phyloP scores from a whole-genome alignment of 2,113 vertebrate genomes.

The Perccottus glenii region DNA sequence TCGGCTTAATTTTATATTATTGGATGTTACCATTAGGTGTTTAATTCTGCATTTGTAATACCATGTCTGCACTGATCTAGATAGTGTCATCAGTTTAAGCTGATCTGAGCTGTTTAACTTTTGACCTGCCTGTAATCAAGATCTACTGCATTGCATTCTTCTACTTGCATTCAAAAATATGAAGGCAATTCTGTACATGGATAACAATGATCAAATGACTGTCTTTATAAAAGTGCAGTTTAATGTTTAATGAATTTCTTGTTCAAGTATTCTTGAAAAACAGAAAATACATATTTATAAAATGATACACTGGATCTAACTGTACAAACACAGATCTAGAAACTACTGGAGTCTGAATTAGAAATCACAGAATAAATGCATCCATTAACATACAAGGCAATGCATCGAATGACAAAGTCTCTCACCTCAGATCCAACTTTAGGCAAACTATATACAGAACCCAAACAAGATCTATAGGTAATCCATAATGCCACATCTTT shows the following conservation, averaged over 20 bases:
- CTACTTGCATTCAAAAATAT: slow-evolving; percentile 29
- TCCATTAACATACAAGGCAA: slow-evolving; percentile 39
- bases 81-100: slow-evolving; percentile 17
- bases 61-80: slow-evolving; percentile 7
- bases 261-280: slow-evolving; percentile 82
- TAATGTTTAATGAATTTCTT: slow-evolving; percentile 78
- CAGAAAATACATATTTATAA: slow-evolving; percentile 75
- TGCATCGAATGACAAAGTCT: slow-evolving; percentile 36
- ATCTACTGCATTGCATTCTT: slow-evolving; percentile 21
- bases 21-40: too few species aligned
- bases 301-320: slow-evolving; percentile 61
- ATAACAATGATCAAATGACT: not conserved
- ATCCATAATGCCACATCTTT: not conserved
- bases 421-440: slow-evolving; percentile 19
- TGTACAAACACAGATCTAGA: slow-evolving; percentile 66
- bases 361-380: slow-evolving; percentile 52
- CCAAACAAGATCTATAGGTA: slow-evolving; percentile 4
- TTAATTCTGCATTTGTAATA: not conserved
- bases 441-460: slow-evolving; percentile 52
- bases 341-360: slow-evolving; percentile 55
- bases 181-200: not conserved
- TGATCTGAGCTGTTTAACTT: slow-evolving; percentile 36
- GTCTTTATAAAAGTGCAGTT: slow-evolving; percentile 75
- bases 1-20: too few species aligned
- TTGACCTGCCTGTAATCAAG: slow-evolving; percentile 57